phyloP scores from a whole-genome alignment of 2,113 vertebrate genomes.

The Pseudorhombus dupliciocellatus region DNA sequence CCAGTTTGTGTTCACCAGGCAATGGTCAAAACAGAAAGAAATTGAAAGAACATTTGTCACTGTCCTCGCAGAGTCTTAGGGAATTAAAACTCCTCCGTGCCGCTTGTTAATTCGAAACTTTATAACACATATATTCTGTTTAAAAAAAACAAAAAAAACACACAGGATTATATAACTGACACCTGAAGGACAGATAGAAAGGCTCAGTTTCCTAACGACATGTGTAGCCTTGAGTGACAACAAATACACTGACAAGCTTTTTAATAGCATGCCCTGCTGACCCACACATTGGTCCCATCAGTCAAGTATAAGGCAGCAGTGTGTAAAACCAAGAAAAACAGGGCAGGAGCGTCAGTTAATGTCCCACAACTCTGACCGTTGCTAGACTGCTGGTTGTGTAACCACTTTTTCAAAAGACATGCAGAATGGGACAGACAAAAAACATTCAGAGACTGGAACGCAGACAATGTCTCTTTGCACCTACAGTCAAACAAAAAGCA shows the following conservation, averaged over 20 bases:
- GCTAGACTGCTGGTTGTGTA: too few species aligned
- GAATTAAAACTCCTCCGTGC: background rate
- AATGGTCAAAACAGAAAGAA: background rate
- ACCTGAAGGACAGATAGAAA: background rate
- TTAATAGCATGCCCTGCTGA: background rate
- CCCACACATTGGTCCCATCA: background rate
- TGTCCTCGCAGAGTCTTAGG: background rate
- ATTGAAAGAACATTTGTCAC: constrained; percentile 24
- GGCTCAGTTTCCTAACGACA: background rate
- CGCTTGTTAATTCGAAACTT: too few species aligned
- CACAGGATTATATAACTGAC: too few species aligned
- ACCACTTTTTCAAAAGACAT: too few species aligned
- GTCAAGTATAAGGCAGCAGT: background rate
- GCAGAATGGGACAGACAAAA: too few species aligned
- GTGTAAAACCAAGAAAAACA: too few species aligned
- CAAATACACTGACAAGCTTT: background rate
- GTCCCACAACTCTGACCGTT: background rate
- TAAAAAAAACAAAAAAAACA: too few species aligned
- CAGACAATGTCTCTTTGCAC: too few species aligned
- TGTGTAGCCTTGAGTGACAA: background rate
- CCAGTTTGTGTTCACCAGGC: background rate
- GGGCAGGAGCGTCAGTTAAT: too few species aligned
- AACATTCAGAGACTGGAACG: too few species aligned
- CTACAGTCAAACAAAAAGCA: too few species aligned
- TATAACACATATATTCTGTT: too few species aligned